These are phyloP conservation scores for Rhinopomastus cyanomelas DNA, from an alignment of 2,113 vertebrate genomes.

Conservation along the genomic window DNA sequence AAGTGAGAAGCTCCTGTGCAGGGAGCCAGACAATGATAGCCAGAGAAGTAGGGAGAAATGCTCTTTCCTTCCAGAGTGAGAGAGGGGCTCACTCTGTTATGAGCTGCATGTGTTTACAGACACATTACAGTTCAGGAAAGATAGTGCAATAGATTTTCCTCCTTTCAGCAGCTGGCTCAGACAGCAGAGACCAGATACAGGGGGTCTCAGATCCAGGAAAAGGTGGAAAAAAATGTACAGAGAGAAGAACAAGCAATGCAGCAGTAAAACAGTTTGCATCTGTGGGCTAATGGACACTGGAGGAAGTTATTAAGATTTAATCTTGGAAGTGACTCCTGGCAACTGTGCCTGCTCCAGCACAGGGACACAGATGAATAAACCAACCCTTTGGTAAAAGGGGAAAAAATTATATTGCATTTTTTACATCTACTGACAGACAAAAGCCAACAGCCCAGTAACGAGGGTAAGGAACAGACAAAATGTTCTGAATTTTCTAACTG, in stretches of 20 bases:
- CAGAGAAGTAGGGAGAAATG: not conserved
- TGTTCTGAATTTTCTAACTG: not conserved
- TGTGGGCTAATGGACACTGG: not conserved
- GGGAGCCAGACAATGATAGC: not conserved
- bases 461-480: not conserved
- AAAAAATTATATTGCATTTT: not conserved
- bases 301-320: not conserved
- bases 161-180: not conserved
- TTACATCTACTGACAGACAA: not conserved
- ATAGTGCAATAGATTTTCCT: not conserved
- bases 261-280: not conserved
- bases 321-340: conserved; percentile 11
- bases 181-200: not conserved
- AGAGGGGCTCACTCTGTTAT: not conserved
- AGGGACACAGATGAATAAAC: not conserved
- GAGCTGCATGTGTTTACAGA: not conserved
- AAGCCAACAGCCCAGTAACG: not conserved
- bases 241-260: not conserved
- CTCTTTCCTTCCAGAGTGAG: not conserved
- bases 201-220: not conserved
- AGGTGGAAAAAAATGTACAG: not conserved
- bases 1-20: not conserved
- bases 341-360: not conserved
- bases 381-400: not conserved
- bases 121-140: not conserved